These are phyloP conservation scores for Cettia cetti DNA, from an alignment of 2,113 vertebrate species.

Conservation along the genomic window DNA sequence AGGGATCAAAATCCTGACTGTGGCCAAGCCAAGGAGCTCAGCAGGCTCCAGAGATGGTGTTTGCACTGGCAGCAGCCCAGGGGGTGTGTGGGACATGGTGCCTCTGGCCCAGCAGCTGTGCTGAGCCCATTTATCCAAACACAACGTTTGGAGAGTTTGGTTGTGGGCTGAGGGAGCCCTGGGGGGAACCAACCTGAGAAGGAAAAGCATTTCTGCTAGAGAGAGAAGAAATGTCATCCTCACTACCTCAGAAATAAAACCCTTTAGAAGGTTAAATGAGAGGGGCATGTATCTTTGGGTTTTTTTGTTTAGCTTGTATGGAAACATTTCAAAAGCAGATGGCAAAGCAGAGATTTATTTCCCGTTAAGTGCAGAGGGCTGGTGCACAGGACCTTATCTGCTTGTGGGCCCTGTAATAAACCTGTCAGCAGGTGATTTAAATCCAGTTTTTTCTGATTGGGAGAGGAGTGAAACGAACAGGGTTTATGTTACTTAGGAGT, in stretches of 20 bases:
- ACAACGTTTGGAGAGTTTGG: rapidly evolving
- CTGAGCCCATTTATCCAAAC: rapidly evolving
- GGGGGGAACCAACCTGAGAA: background rate
- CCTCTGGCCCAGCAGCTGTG: background rate
- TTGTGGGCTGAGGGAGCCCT: background rate
- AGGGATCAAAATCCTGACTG: background rate
- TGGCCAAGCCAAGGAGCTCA: background rate
- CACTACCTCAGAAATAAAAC: background rate
- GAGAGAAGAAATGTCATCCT: background rate
- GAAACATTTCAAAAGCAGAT: conserved; percentile 36
- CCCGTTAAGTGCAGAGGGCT: conserved; percentile 16
- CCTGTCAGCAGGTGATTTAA: conserved; percentile 63
- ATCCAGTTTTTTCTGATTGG: conserved; percentile 32
- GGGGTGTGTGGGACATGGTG: background rate
- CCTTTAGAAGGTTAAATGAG: background rate
- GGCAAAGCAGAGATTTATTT: conserved; percentile 51
- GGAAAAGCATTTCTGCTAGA: background rate
- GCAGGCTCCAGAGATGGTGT: background rate
- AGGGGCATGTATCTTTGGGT: background rate
- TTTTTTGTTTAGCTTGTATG: background rate
- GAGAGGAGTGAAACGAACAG: conserved; percentile 1
- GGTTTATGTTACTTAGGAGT: conserved; percentile 30
- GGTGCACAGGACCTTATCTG: conserved; percentile 56
- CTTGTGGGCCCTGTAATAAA: conserved; percentile 55
- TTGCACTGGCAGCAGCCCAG: background rate